Conservation (phyloP, 1,140 invertebrate genomes). For the Orchesella cincta region DNA sequence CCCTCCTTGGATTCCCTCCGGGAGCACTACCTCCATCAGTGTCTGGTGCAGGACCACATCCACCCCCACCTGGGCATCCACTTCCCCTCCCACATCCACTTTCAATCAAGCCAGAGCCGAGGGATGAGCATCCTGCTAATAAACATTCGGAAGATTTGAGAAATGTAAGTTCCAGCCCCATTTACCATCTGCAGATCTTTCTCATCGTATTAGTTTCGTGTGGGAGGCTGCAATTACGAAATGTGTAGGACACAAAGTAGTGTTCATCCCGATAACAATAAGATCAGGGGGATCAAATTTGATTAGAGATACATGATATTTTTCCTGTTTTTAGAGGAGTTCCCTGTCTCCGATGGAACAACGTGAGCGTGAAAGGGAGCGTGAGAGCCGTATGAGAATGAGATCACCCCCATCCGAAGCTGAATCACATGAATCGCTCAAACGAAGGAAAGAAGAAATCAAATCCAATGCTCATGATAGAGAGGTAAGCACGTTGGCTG, state of each 20-base stretch:
- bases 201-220: no score
- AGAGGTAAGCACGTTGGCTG: constrained; percentile 40
- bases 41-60: constrained; percentile 49
- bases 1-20: constrained; percentile 53
- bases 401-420: constrained; percentile 63
- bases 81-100: constrained; percentile 49
- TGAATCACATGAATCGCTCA: constrained; percentile 59
- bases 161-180: constrained; percentile 50
- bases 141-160: constrained; percentile 50
- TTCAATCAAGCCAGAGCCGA: constrained; percentile 49
- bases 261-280: no score
- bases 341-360: constrained; percentile 84
- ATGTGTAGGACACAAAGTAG: no score
- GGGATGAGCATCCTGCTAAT: constrained; percentile 47
- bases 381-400: constrained; percentile 48
- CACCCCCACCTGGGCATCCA: constrained; percentile 49
- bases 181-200: no score
- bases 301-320: not conserved
- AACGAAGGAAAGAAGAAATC: constrained; percentile 77
- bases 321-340: constrained; percentile 67
- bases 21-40: constrained; percentile 51
- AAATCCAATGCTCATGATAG: constrained; percentile 48
- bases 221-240: no score
- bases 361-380: constrained; percentile 61
- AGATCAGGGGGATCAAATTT: constrained; percentile 7